Evolutionary conservation across 2,888 invertebrate species (phyloP).

Genomic region (Gnatocerus cornutus): DNA sequence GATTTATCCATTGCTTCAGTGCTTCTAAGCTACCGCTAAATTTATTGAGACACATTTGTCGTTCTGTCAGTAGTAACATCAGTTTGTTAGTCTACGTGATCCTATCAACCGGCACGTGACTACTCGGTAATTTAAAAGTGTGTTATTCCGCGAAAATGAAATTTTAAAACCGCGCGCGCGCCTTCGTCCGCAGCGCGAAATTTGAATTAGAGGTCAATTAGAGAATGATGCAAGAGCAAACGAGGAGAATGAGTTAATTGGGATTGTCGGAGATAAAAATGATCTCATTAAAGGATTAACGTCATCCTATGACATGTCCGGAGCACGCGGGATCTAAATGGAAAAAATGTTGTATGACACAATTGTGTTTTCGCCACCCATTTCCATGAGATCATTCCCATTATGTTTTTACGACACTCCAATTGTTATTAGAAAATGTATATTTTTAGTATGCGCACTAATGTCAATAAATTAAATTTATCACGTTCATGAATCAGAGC

Average conservation of each 20-base stretch:
- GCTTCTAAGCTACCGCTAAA: no score
- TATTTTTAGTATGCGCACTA: constrained; percentile 1
- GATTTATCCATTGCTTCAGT: no score
- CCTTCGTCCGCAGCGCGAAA: no score
- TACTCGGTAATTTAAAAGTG: no score
- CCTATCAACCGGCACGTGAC: no score
- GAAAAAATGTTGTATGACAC: background rate
- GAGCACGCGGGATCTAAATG: background rate
- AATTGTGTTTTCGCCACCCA: constrained; percentile 1
- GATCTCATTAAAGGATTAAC: constrained; percentile 1
- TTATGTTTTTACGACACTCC: constrained; percentile 14
- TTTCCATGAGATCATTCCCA: constrained; percentile 6
- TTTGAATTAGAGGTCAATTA: background rate
- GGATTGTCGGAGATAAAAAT: background rate
- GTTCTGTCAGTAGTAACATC: no score
- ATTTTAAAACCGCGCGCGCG: no score
- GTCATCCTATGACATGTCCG: background rate
- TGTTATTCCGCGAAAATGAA: no score
- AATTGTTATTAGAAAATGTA: constrained; percentile 7
- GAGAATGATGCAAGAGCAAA: background rate
- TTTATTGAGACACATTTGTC: no score
- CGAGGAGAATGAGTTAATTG: constrained; percentile 1
- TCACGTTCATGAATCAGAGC: constrained; percentile 11
- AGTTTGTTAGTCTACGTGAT: no score
- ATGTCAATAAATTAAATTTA: constrained; percentile 10